Evolutionary conservation across 2,888 invertebrate genomes (phyloP), one percentile per base, ranked within the genome.

Genomic region (Tipula unca): DNA sequence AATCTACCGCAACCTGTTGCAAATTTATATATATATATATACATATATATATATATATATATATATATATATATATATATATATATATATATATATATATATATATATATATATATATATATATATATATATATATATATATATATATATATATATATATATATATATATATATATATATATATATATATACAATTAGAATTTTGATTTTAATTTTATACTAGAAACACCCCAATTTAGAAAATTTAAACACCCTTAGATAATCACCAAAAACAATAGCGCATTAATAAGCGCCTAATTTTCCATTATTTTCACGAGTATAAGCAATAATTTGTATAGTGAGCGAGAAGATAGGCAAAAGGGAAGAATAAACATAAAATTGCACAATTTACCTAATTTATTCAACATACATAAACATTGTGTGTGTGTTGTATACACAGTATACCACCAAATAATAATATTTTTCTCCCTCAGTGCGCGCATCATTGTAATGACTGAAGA

Each of bases 261-360:
- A 69, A 69, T 69, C 25, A 25, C 25, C 14, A 69, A 69, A 69
- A 48, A 69, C 69, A 69, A 69, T 69, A 69, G 69, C 1, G 48
- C 48, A 17, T 54, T 54, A 54, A 54, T 54, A 54, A 54, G 48
- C 69, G 69, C 10, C 69, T 25, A 69, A 25, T 69, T 69, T 69
- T 69, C 69, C 25, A 20, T 69, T 69, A 69, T 69, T 69, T 69
- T 69, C 25, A 69, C 25, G 25, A 69, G 25, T 25, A 69, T 25
- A 69, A 69, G 69, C 69, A 69, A 69, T 25, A 69, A 69, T 69
- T n/a, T n/a, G n/a, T n/a, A n/a, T n/a, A n/a, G 69, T 69, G 69
- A 8, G 10, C 25, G 69, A 69, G 69, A 13, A 54, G 6, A n/a
- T 48, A 48, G 17, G 48, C n/a, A 48, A 69, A 69, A 69, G 20